Evolutionary conservation across 2,797 vertebrate species (phyloP), one percentile per base, ranked within the genome.

Genomic region (Ciconia nigra): DNA sequence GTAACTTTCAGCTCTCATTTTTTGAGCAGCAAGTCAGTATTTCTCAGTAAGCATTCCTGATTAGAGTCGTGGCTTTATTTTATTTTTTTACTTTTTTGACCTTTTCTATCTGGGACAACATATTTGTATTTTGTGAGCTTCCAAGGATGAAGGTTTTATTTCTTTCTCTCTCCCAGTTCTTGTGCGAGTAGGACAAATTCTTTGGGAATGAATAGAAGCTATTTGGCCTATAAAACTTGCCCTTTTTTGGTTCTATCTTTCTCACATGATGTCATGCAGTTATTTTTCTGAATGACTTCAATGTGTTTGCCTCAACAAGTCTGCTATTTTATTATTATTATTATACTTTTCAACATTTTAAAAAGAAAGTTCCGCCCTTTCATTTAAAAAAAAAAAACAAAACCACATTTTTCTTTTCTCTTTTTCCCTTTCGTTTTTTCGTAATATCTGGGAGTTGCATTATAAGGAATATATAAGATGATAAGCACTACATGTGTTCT

Each of bases 181-280:
- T 90, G n/a, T 71, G 42, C 0, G 82, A 94, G 76, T 86, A 93
- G 87, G 46, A 82, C 51, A 95, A 96, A 96, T 97, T 95, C 95
- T 95, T 97, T 87, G 54, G 70, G 95, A 90, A 95, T 96, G 96
- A 96, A 96, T 84, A 96, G 89, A 84, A 94, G 65, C 54, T 93
- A 70, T 83, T 86, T 94, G 91, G 91, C 51, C 54, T 79, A 89
- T 17, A 84, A 95, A 90, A 93, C 83, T 84, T 96, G 69, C 46
- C 96, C 95, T 97, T 97, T 95, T 97, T 97, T 96, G 96, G 95
- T 96, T 96, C 93, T 93, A 1, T 95, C 87, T 94, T 96, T 96
- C 89, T 95, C 87, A 91, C 79, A 96, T 96, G 92, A 96, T 96
- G 85, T 97, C 89, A 97, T 93, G 54, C 77, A 79, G 83, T 90